Evolutionary conservation across 2,113 vertebrate genomes (phyloP).

Genomic region (Toxotes chatareus): DNA sequence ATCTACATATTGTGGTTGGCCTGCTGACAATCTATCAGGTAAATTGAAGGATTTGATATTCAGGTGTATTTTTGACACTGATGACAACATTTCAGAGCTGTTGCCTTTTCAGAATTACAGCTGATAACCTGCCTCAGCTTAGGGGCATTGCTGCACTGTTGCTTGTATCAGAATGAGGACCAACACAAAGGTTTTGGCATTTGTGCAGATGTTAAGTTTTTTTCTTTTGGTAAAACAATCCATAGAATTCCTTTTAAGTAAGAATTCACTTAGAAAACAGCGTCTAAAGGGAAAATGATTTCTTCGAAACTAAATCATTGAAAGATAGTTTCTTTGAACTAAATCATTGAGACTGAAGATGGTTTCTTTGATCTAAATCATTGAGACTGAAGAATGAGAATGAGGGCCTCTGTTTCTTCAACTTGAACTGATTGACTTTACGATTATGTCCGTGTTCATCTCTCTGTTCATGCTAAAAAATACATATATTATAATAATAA

Average conservation of each 20-base stretch:
- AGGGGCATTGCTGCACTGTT: neutral
- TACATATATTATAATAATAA: too few species aligned
- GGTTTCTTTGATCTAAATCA: too few species aligned
- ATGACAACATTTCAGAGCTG: neutral
- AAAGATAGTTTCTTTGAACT: neutral
- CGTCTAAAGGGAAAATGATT: neutral
- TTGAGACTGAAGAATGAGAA: too few species aligned
- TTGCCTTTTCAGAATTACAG: neutral
- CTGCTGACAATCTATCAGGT: neutral
- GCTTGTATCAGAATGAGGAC: constrained; percentile 5
- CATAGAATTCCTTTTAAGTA: neutral
- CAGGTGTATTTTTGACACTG: neutral
- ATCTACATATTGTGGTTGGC: neutral
- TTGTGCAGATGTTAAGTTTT: neutral
- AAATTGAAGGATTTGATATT: constrained; percentile 5
- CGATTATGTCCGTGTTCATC: constrained; percentile 6
- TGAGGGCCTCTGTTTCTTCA: neutral
- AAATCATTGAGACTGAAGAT: neutral
- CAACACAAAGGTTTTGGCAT: neutral
- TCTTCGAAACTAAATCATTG: too few species aligned
- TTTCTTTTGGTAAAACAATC: neutral
- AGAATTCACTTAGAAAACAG: neutral
- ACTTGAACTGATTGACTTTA: neutral
- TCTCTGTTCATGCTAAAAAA: too few species aligned
- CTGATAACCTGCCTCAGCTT: neutral